Base-by-base conservation (phyloP, 2,888 invertebrate species). In the Gortyna flavago region DNA sequence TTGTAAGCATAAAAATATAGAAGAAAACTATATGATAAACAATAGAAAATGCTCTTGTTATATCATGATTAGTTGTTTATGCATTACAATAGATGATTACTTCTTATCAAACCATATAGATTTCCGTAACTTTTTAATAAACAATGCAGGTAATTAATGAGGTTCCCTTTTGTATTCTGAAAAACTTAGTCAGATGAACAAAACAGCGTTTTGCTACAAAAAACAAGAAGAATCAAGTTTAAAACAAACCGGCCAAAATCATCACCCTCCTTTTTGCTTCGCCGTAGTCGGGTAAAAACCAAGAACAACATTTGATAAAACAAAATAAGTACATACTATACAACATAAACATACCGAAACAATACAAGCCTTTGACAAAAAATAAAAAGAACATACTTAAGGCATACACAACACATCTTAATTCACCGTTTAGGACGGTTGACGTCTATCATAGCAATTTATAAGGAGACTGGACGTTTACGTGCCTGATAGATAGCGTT, bases 391-490 rank as follows among this genome's bases (percentile, higher is more conserved):
- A n/a, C n/a, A n/a, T 25, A 32, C 2, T 16, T 38, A 38, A n/a
- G 64, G 38, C 44, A 69, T 32, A 70, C 32, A 35, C 6, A 25
- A 25, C 3, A 72, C 18, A 79, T n/a, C 51, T 59, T 69, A 65
- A 77, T 64, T 44, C 57, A 35, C 57, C 69, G 57, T 77, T 80
- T 80, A 69, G 35, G 29, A 25, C 51, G 51, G 5, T 57, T 70
- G 69, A 82, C 83, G 64, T 82, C 8, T n/a, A 44, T 44, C 29
- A 29, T 9, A 38, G 44, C 44, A n/a, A 72, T 79, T 38, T 64
- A 51, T 51, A 16, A 25, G 65, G 11, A 74, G n/a, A 38, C 38
- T 76, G 21, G 32, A 59, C 32, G 65, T 69, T 67, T 81, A 59
- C 38, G 25, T 41, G 57, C 21, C 16, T n/a, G 32, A 51, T 79